These are phyloP conservation scores for Portevinia maculata DNA, from an alignment of 2,888 invertebrate species.

Conservation along the genomic window DNA sequence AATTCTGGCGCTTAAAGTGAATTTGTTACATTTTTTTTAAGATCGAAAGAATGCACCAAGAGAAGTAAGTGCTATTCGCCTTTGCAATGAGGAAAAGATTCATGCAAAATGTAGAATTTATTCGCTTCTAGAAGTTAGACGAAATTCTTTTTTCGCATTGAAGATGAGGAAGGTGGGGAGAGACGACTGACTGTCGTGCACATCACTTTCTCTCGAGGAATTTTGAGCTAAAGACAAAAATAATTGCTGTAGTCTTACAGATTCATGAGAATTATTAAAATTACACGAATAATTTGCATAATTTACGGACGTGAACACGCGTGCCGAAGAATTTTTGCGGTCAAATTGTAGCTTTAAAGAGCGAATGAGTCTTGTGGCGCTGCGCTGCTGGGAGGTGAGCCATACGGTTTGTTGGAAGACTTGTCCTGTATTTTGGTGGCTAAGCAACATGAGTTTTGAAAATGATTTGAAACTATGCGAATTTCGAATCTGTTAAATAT, in stretches of 20 bases:
- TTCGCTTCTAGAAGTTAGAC: slow-evolving; percentile 19
- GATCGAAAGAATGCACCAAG: slow-evolving; percentile 14
- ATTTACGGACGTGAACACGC: slow-evolving; percentile 41
- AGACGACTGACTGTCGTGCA: slow-evolving; percentile 8
- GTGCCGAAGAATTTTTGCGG: background rate
- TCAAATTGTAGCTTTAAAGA: background rate
- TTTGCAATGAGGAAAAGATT: slow-evolving; percentile 57
- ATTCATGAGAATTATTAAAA: slow-evolving; percentile 54
- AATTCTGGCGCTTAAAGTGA: slow-evolving; percentile 5
- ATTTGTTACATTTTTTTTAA: background rate
- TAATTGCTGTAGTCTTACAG: slow-evolving; percentile 58
- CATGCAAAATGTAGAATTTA: slow-evolving; percentile 33
- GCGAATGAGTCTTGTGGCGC: background rate
- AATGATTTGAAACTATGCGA: too few relatives aligned
- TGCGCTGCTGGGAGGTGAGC: background rate
- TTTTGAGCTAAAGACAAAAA: slow-evolving; percentile 40
- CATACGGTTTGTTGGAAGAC: background rate
- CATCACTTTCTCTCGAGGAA: slow-evolving; percentile 13
- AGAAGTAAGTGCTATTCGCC: background rate
- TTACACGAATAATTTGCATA: slow-evolving; percentile 60
- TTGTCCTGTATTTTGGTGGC: too few relatives aligned
- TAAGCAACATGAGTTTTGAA: too few relatives aligned
- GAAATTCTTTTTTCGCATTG: slow-evolving; percentile 47
- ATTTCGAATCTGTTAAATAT: too few relatives aligned
- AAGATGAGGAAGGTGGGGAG: background rate